phyloP scores from a whole-genome alignment of 1,140 invertebrate genomes.

The Oreohelix idahoensis region DNA sequence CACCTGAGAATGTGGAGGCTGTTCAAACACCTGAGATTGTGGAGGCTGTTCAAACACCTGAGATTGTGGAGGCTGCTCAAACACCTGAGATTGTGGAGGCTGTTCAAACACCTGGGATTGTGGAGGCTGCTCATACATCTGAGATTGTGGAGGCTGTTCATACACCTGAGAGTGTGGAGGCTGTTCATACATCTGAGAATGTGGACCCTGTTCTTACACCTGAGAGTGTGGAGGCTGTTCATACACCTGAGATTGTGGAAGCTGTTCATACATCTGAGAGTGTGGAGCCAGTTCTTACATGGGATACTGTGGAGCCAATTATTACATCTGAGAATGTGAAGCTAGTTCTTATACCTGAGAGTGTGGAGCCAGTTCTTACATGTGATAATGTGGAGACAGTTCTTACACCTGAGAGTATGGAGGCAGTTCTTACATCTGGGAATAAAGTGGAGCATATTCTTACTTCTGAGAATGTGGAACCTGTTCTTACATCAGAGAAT shows the following conservation, averaged over 20 bases:
- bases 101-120: not conserved
- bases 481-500: not conserved
- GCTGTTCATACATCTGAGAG: not conserved
- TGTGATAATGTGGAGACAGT: not conserved
- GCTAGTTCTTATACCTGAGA: not conserved
- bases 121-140: not conserved
- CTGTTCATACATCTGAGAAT: not conserved
- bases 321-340: not conserved
- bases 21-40: not conserved
- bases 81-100: not conserved
- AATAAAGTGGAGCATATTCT: not conserved
- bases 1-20: not conserved
- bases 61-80: not conserved
- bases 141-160: not conserved
- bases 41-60: not conserved
- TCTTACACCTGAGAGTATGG: not conserved
- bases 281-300: not conserved
- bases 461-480: not conserved
- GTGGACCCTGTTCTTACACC: not conserved
- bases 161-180: not conserved
- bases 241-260: not conserved
- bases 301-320: not conserved
- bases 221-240: not conserved
- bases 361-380: not conserved
- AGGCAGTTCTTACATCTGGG: not conserved